These are phyloP conservation scores for Chamaea fasciata DNA, from an alignment of 2,113 vertebrate genomes.

Conservation along the genomic window DNA sequence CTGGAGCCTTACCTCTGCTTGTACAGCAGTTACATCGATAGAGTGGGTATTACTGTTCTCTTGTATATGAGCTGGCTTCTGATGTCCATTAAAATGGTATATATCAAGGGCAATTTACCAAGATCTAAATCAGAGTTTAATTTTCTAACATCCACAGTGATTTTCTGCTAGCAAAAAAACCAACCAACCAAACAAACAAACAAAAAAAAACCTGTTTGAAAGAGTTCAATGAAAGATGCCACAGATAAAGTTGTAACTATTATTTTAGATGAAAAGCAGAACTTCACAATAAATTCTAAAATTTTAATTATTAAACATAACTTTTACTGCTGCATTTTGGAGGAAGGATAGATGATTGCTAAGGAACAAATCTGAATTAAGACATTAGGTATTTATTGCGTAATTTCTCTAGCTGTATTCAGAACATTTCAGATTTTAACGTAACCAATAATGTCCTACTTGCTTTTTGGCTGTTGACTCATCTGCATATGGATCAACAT, in stretches of 20 bases:
- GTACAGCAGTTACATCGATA: neutral
- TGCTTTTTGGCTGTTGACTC: neutral
- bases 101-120: neutral
- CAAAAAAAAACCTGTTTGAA: neutral
- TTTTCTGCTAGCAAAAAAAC: neutral
- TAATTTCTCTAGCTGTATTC: neutral
- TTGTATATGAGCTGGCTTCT: neutral
- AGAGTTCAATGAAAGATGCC: neutral
- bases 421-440: neutral
- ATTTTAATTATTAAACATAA: slow-evolving; percentile 31
- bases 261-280: slow-evolving; percentile 14
- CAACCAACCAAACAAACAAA: neutral
- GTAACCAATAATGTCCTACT: neutral
- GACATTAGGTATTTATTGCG: slow-evolving; percentile 1
- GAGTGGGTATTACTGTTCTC: neutral
- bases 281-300: neutral
- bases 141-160: neutral
- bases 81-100: neutral
- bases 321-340: neutral
- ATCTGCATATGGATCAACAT: neutral
- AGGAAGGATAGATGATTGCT: neutral
- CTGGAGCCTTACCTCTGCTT: neutral
- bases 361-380: slow-evolving; percentile 6
- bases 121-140: neutral
- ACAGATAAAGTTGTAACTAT: neutral